Conservation (phyloP, 2,113 vertebrate species). For the Peromyscus polionotus region DNA sequence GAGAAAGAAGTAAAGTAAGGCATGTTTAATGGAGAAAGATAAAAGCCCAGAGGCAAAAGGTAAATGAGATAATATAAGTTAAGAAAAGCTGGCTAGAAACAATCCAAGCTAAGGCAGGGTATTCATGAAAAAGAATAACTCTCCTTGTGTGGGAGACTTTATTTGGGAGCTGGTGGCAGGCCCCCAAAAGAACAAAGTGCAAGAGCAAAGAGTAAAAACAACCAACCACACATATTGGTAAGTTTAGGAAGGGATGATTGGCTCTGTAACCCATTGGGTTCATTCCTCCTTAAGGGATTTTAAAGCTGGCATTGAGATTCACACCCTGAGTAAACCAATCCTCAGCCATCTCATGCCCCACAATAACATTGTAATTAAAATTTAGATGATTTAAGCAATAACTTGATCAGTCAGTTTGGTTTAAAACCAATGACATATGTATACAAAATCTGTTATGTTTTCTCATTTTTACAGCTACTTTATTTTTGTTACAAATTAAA, state of each 20-base stretch:
- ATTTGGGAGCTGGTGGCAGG: too few species aligned
- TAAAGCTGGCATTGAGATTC: neutral
- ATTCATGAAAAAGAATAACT: too few species aligned
- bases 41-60: too few species aligned
- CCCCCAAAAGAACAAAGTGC: too few species aligned
- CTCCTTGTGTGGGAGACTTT: too few species aligned
- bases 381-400: conserved; percentile 36
- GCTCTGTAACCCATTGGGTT: neutral
- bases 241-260: neutral
- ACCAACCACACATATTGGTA: neutral
- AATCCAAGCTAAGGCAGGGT: too few species aligned
- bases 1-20: too few species aligned
- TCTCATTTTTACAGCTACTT: conserved; percentile 25
- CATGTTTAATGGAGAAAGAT: too few species aligned
- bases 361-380: conserved; percentile 36
- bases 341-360: neutral
- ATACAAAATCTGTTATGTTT: neutral
- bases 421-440: conserved; percentile 2
- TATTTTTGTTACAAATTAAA: conserved; percentile 44
- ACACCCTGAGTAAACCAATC: neutral
- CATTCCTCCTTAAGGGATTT: neutral
- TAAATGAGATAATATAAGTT: too few species aligned
- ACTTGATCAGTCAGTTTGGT: neutral
- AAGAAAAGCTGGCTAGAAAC: too few species aligned
- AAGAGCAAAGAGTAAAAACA: too few species aligned